These are phyloP conservation scores for Rhysida immarginata DNA, from an alignment of 1,140 invertebrate genomes.

Conservation along the genomic window DNA sequence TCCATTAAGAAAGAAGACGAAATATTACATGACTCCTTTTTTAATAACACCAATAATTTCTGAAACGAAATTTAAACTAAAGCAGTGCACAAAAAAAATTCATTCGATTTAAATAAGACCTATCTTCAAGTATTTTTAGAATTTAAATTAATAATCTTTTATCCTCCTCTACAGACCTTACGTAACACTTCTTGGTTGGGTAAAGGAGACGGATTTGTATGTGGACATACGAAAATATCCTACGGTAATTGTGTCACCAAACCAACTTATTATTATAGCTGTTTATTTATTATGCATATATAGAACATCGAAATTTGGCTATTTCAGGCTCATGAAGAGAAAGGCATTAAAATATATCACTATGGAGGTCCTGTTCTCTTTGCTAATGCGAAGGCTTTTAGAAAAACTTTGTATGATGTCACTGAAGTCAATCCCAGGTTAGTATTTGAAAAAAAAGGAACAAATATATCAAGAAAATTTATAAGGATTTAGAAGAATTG, in stretches of 20 bases:
- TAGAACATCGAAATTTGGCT: slow-evolving; percentile 25
- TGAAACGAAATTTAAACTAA: too few relatives aligned
- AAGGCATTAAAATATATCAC: slow-evolving; percentile 30
- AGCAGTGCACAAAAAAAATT: too few relatives aligned
- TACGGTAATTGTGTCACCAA: neutral
- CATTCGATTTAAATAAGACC: too few relatives aligned
- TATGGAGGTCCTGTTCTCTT: slow-evolving; percentile 30
- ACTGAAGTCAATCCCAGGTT: slow-evolving; percentile 32
- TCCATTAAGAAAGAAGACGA: too few relatives aligned
- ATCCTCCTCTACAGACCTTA: slow-evolving; percentile 2
- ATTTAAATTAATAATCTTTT: neutral
- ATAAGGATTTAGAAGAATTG: too few relatives aligned
- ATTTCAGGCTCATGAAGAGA: slow-evolving; percentile 28
- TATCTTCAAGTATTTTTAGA: too few relatives aligned
- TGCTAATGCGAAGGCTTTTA: slow-evolving; percentile 29
- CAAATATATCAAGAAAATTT: too few relatives aligned
- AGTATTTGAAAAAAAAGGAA: neutral
- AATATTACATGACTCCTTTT: too few relatives aligned
- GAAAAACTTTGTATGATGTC: slow-evolving; percentile 27
- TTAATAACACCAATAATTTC: too few relatives aligned
- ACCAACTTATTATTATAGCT: neutral
- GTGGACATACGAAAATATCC: slow-evolving; percentile 48
- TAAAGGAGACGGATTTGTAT: slow-evolving; percentile 58
- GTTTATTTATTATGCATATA: slow-evolving; percentile 24
- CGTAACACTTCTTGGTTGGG: slow-evolving; percentile 40